phyloP scores from a whole-genome alignment of 2,797 vertebrate genomes.

The Typhlichthys eigenmanni region DNA sequence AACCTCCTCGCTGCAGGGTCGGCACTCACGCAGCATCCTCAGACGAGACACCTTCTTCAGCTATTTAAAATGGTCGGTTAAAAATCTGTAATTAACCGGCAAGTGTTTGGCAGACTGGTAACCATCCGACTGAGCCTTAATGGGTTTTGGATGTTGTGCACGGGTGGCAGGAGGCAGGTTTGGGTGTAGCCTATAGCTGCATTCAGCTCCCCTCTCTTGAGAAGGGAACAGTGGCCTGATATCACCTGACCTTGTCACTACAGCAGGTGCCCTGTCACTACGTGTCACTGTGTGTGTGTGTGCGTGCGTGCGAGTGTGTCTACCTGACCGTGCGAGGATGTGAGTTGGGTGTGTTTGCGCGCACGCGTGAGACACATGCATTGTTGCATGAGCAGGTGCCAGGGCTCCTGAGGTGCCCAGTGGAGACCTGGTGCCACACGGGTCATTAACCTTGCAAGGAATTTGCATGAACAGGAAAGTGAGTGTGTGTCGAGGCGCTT shows the following conservation, averaged over 20 bases:
- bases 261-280: slow-evolving; percentile 58
- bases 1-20: slow-evolving; percentile 60
- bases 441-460: slow-evolving; percentile 44
- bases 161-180: slow-evolving; percentile 12
- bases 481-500: slow-evolving; percentile 48
- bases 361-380: slow-evolving; percentile 12
- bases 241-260: slow-evolving; percentile 63
- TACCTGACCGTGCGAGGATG: background rate
- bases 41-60: slow-evolving; percentile 29
- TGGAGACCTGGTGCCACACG: slow-evolving; percentile 24
- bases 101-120: slow-evolving; percentile 26
- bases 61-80: slow-evolving; percentile 46
- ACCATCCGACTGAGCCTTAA: slow-evolving; percentile 25
- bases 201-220: slow-evolving; percentile 56
- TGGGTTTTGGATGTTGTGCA: slow-evolving; percentile 26
- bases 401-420: slow-evolving; percentile 2
- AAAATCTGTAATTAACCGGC: slow-evolving; percentile 51
- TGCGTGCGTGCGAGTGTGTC: slow-evolving; percentile 25
- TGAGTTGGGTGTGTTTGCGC: background rate
- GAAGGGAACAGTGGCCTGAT: slow-evolving; percentile 55
- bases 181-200: slow-evolving; percentile 41
- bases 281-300: slow-evolving; percentile 17
- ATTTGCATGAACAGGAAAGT: slow-evolving; percentile 64
- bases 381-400: background rate
- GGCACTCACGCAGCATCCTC: slow-evolving; percentile 40